Evolutionary conservation across 2,888 invertebrate species (phyloP).

Genomic region (Athetis lepigone): DNA sequence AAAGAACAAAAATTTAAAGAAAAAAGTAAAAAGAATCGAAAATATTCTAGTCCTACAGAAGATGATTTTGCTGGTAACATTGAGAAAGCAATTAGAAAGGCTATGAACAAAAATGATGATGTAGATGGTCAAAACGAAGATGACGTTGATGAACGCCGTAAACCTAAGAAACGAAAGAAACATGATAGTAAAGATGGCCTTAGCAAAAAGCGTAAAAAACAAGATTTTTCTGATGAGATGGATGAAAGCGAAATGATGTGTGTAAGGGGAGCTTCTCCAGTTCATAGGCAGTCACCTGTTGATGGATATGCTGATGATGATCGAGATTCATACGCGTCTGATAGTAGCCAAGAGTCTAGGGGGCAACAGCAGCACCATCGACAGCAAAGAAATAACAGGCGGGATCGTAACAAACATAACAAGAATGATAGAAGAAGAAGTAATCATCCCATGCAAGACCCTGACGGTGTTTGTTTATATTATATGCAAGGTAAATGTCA

Average conservation of each 20-base stretch:
- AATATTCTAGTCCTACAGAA: conserved; percentile 81
- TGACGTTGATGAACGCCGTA: conserved; percentile 87
- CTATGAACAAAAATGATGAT: conserved; percentile 92
- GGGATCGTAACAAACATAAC: conserved; percentile 89
- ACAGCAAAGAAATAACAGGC: conserved; percentile 80
- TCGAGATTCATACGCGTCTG: conserved; percentile 88
- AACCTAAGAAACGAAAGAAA: conserved; percentile 91
- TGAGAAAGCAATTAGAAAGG: conserved; percentile 94
- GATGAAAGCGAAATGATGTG: conserved; percentile 96
- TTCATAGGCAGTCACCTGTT: conserved; percentile 75
- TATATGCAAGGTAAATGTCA: conserved; percentile 97
- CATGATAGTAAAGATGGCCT: conserved; percentile 90
- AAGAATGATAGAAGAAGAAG: conserved; percentile 89
- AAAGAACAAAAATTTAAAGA: conserved; percentile 88
- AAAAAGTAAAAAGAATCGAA: conserved; percentile 88
- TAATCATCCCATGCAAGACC: conserved; percentile 91
- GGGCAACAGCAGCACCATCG: conserved; percentile 87
- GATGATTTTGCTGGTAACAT: conserved; percentile 95
- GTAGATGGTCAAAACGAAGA: conserved; percentile 82
- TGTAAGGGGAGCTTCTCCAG: conserved; percentile 94
- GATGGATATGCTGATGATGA: conserved; percentile 88
- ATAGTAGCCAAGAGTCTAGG: conserved; percentile 90
- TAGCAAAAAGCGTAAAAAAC: conserved; percentile 90
- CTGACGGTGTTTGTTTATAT: conserved; percentile 94
- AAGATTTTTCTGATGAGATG: conserved; percentile 90